A percentile compares a stretch with the other conserved stretches of the same genome.
phyloP scores from a whole-genome alignment of 2,113 vertebrate species.

The Oxyruncus cristatus region DNA sequence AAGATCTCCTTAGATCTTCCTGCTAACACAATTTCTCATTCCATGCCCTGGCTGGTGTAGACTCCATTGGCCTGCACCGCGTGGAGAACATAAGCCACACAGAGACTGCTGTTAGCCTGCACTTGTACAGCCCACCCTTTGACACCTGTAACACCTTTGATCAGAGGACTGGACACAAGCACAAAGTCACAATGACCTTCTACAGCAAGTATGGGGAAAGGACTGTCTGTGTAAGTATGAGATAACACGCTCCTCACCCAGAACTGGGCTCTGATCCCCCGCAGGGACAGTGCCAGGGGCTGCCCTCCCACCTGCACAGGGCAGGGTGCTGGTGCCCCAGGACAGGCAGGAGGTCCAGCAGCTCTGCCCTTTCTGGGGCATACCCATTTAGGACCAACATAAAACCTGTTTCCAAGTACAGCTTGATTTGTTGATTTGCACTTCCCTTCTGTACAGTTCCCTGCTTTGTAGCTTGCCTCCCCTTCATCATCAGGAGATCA shows the following conservation, averaged over 20 bases:
- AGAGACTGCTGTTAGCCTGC: conserved; percentile 88
- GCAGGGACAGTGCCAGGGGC: fast-evolving
- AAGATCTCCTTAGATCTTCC: neutral
- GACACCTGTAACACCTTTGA: conserved; percentile 90
- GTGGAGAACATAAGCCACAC: conserved; percentile 97
- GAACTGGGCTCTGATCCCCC: neutral
- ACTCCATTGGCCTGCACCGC: conserved; percentile 92
- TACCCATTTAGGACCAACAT: neutral
- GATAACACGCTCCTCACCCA: fast-evolving
- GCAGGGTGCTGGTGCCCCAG: fast-evolving
- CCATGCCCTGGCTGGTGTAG: conserved; percentile 55
- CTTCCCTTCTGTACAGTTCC: neutral
- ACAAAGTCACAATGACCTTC: conserved; percentile 93
- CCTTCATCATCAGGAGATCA: neutral
- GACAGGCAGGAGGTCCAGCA: neutral
- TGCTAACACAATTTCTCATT: neutral
- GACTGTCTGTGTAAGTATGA: conserved; percentile 83
- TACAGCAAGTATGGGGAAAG: conserved; percentile 90
- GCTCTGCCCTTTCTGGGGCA: neutral
- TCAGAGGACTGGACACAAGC: conserved; percentile 93
- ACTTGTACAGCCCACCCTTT: conserved; percentile 95
- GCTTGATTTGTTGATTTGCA: fast-evolving
- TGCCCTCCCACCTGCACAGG: neutral
- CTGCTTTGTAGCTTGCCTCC: neutral
- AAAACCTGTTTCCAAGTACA: neutral